These are phyloP conservation scores for Heterodera carotae DNA, from an alignment of 1,140 invertebrate genomes.

Conservation along the genomic window DNA sequence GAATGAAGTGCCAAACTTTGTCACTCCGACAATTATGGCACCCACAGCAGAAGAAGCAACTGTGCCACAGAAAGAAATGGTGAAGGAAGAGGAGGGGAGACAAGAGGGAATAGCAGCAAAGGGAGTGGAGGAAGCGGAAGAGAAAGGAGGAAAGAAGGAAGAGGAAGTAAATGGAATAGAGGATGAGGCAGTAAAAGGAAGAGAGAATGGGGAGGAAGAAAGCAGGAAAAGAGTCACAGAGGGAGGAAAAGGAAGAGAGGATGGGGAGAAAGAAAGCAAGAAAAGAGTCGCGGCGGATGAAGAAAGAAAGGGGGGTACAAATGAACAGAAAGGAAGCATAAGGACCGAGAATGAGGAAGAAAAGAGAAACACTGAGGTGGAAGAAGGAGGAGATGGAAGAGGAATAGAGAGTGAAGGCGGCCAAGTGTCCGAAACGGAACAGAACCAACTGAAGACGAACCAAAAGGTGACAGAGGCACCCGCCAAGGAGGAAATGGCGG, in stretches of 20 bases:
- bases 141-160: background rate
- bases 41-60: background rate
- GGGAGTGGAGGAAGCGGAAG: background rate
- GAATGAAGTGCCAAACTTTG: background rate
- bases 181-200: background rate
- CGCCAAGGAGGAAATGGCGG: background rate
- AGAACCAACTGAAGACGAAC: background rate
- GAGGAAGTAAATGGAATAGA: background rate
- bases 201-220: background rate
- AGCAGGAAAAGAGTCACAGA: background rate
- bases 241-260: background rate
- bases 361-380: background rate
- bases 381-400: background rate
- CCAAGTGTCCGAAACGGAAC: background rate
- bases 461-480: background rate
- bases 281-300: constrained; percentile 1
- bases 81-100: background rate
- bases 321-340: background rate
- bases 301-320: constrained; percentile 8
- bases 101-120: background rate
- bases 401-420: background rate
- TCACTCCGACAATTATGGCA: background rate
- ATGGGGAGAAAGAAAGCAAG: background rate
- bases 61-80: background rate
- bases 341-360: background rate